A percentile compares a stretch with the other conserved stretches of the same genome.
These are phyloP conservation scores for Larimichthys polyactis DNA, from an alignment of 2,113 vertebrate genomes.

Conservation along the genomic window DNA sequence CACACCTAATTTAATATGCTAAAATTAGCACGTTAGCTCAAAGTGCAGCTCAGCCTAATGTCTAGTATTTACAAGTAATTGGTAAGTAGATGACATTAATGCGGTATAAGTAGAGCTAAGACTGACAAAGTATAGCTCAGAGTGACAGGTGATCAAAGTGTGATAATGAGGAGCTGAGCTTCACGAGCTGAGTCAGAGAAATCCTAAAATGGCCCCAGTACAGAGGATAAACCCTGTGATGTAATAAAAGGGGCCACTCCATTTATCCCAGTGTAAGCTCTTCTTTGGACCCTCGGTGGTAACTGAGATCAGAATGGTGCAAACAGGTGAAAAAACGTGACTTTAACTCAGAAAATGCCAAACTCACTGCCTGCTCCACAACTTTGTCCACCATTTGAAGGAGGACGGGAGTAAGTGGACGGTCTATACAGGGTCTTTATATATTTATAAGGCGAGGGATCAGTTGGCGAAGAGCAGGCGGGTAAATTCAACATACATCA, in stretches of 20 bases:
- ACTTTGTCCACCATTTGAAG: too few relatives aligned
- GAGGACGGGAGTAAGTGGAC: too few relatives aligned
- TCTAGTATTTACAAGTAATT: background rate
- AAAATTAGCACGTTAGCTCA: background rate
- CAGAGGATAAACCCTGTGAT: background rate
- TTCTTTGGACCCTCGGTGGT: too few relatives aligned
- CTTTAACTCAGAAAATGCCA: too few relatives aligned
- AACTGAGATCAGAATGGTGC: too few relatives aligned
- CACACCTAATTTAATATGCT: too few relatives aligned
- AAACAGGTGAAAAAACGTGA: too few relatives aligned
- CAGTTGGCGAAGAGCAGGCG: constrained; percentile 98
- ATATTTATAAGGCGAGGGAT: constrained; percentile 61
- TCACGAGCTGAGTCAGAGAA: background rate
- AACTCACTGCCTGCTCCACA: too few relatives aligned
- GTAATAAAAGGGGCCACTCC: background rate
- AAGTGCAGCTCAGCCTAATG: background rate
- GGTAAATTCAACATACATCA: constrained; percentile 99
- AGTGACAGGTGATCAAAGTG: background rate
- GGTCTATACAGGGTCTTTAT: too few relatives aligned
- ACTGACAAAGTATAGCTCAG: background rate
- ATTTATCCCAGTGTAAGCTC: background rate
- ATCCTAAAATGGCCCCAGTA: background rate
- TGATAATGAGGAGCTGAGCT: background rate
- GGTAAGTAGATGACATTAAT: background rate
- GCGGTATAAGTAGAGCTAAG: background rate